Conservation (phyloP, 2,888 invertebrate species). For the Epinotia brunnichana region DNA sequence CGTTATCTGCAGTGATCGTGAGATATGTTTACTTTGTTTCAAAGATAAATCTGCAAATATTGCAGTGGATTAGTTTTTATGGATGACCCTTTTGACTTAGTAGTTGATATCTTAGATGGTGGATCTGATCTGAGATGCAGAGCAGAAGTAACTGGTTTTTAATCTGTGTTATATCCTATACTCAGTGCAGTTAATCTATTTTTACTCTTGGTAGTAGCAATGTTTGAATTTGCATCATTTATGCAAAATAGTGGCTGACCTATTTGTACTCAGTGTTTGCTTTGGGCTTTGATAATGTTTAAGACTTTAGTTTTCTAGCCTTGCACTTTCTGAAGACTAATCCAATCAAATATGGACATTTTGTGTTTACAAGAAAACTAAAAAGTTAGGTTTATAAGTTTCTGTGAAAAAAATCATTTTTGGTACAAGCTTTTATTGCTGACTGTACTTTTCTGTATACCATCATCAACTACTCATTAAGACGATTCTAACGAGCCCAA, state of each 20-base stretch:
- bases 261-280: constrained; percentile 14
- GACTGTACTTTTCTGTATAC: no score
- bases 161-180: not conserved
- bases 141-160: constrained; percentile 5
- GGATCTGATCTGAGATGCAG: not conserved
- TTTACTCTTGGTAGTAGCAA: constrained; percentile 23
- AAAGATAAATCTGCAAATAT: constrained; percentile 4
- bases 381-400: no score
- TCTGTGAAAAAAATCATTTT: no score
- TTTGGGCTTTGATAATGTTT: not conserved
- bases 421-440: no score
- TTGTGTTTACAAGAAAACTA: no score
- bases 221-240: constrained; percentile 33
- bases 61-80: constrained; percentile 9
- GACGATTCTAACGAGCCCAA: no score
- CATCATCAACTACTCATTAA: no score
- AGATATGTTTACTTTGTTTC: constrained; percentile 18
- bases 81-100: not conserved
- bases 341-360: no score
- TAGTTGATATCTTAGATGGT: not conserved
- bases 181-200: constrained; percentile 3
- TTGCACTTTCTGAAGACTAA: not conserved
- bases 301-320: not conserved
- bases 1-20: constrained; percentile 17
- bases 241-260: constrained; percentile 35